Conservation (phyloP, 2,113 vertebrate genomes). For the Mormyrus lacerda region DNA sequence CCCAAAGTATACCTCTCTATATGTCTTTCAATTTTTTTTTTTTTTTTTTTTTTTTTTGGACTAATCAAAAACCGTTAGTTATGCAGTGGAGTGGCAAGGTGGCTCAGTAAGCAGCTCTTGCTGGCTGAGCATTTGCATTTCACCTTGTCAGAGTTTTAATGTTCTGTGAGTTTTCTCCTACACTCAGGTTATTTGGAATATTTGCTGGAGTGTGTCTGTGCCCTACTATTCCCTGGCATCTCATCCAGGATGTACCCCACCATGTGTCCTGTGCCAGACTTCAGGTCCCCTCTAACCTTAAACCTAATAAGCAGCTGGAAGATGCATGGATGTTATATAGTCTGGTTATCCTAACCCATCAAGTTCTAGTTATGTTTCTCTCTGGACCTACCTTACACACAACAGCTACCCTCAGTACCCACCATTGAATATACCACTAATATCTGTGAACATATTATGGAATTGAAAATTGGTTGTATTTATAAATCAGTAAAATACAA, state of each 20-base stretch:
- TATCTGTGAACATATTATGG: not conserved
- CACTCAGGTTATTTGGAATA: not conserved
- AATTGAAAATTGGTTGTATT: not conserved
- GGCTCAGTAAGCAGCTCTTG: too few relatives aligned
- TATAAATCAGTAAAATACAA: not conserved
- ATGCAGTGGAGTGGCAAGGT: too few relatives aligned
- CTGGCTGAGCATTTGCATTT: too few relatives aligned
- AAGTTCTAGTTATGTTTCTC: not conserved
- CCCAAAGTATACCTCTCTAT: too few relatives aligned
- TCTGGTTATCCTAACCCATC: not conserved
- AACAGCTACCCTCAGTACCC: not conserved
- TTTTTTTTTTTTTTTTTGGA: too few relatives aligned
- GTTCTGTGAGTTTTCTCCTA: not conserved
- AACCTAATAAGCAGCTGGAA: not conserved
- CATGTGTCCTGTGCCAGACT: not conserved
- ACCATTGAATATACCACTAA: not conserved
- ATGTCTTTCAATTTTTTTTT: not conserved
- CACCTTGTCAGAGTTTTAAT: too few relatives aligned
- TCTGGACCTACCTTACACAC: not conserved
- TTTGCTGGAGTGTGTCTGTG: not conserved
- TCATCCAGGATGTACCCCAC: not conserved
- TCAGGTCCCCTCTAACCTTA: not conserved
- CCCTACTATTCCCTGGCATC: not conserved
- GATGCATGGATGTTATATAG: not conserved
- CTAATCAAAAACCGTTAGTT: not conserved